Percentiles rank a stretch among this genome's conserved stretches.
phyloP scores from a whole-genome alignment of 2,888 invertebrate genomes.

The Podabrus alpinus region DNA sequence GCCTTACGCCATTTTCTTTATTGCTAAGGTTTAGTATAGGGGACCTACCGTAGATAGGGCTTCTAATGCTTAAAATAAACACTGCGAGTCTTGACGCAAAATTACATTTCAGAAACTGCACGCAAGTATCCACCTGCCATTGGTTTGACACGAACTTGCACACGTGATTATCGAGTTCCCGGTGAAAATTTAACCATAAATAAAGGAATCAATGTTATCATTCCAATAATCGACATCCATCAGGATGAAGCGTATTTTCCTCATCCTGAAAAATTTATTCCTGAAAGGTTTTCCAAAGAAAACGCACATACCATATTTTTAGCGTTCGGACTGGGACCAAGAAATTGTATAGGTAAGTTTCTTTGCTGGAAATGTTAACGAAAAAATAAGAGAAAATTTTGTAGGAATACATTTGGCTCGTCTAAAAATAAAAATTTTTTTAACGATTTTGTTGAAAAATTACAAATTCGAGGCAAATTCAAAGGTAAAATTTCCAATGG shows the following conservation, averaged over 20 bases:
- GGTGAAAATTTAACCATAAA: conserved; percentile 38
- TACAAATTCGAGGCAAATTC: not conserved
- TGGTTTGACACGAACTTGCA: conserved; percentile 37
- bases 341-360: conserved; percentile 60
- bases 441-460: not conserved
- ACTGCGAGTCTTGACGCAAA: not conserved
- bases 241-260: conserved; percentile 49
- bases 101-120: conserved; percentile 40
- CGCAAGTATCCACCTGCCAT: conserved; percentile 44
- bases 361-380: not conserved
- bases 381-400: not conserved
- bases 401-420: not conserved
- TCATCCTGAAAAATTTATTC: conserved; percentile 65
- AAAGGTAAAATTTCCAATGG: not conserved
- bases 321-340: conserved; percentile 64
- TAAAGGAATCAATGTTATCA: conserved; percentile 35
- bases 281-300: conserved; percentile 63
- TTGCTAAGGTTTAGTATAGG: no score
- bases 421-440: not conserved
- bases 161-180: conserved; percentile 40
- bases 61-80: no score
- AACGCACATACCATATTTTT: conserved; percentile 60
- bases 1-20: no score
- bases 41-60: no score
- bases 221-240: conserved; percentile 41